Percentiles rank a stretch among this genome's conserved stretches.
Evolutionary conservation across 2,888 invertebrate species (phyloP).

Genomic region (Agrotis ipsilon): DNA sequence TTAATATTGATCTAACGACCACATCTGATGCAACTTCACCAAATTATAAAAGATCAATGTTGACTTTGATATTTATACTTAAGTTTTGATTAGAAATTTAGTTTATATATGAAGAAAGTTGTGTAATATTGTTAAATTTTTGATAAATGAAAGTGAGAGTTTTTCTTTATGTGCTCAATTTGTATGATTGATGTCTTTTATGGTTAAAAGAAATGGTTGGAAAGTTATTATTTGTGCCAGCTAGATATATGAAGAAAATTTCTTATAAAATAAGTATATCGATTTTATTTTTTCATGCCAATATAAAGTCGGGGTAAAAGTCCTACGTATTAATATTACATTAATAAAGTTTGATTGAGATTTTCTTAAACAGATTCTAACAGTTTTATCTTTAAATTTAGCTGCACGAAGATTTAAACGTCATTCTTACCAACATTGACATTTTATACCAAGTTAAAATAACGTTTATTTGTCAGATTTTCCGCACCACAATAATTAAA

Average conservation of each 20-base stretch:
- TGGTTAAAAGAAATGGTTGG: neutral
- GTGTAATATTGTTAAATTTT: neutral
- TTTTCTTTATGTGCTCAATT: neutral
- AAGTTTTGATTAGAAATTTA: neutral
- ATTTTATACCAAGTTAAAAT: too few relatives aligned
- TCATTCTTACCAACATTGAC: too few relatives aligned
- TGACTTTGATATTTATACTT: constrained; percentile 3
- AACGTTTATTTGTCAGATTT: too few relatives aligned
- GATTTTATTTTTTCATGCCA: too few relatives aligned
- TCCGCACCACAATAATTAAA: too few relatives aligned
- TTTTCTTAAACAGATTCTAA: neutral
- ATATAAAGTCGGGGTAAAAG: too few relatives aligned
- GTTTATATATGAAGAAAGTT: neutral
- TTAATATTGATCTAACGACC: constrained; percentile 51
- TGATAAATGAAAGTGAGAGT: neutral
- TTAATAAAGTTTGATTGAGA: neutral
- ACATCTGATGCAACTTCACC: constrained; percentile 45
- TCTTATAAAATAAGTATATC: too few relatives aligned
- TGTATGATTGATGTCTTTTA: neutral
- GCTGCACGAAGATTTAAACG: too few relatives aligned
- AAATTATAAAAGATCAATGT: constrained; percentile 37
- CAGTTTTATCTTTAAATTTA: too few relatives aligned
- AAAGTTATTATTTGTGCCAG: neutral
- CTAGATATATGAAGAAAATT: neutral
- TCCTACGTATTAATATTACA: too few relatives aligned